Conservation (phyloP, 1,140 invertebrate species). For the Globodera ellingtonae region DNA sequence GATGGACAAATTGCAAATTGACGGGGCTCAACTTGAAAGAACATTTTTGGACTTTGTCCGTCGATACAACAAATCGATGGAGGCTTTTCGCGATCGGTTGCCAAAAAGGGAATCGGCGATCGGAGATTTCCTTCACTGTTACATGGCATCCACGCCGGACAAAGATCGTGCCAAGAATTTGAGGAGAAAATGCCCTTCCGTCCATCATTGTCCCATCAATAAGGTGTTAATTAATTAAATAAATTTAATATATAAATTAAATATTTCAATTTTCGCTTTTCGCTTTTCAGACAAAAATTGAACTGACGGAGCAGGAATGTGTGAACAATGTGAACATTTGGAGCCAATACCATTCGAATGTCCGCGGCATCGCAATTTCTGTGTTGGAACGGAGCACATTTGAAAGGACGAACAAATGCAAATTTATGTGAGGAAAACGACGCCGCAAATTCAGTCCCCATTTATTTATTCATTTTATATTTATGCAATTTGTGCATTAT, state of each 20-base stretch:
- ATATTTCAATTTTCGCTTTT: background rate
- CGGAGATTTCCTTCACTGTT: background rate
- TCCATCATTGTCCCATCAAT: background rate
- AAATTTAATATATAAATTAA: background rate
- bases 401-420: background rate
- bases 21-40: background rate
- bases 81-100: background rate
- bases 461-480: too few relatives aligned
- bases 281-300: background rate
- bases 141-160: background rate
- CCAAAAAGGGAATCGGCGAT: background rate
- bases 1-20: background rate
- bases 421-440: background rate
- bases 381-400: background rate
- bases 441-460: too few relatives aligned
- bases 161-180: background rate
- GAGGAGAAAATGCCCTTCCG: background rate
- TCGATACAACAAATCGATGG: background rate
- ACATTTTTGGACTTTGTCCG: background rate
- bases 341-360: background rate
- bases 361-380: background rate
- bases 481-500: too few relatives aligned
- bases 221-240: background rate
- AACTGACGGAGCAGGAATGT: background rate
- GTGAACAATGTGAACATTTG: constrained; percentile 5